Percentiles rank a stretch among this genome's conserved stretches.
These are phyloP conservation scores for Pammene aurita DNA, from an alignment of 2,888 invertebrate genomes.

Conservation along the genomic window DNA sequence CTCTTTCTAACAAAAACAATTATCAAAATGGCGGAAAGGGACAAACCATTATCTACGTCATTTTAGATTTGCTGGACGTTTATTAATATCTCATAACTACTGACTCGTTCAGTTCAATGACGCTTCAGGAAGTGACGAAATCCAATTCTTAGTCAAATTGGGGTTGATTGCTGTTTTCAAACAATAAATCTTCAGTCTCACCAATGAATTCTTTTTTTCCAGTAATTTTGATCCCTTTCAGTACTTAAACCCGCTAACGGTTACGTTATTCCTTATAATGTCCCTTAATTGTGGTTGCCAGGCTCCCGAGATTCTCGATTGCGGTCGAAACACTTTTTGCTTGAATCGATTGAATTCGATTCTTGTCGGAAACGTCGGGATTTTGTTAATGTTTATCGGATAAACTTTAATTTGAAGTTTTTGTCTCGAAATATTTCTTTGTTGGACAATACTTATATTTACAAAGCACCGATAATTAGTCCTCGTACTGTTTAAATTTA, in stretches of 20 bases:
- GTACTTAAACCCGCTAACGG: slow-evolving; percentile 18
- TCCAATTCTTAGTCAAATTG: background rate
- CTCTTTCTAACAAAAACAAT: no score
- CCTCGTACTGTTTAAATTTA: no score
- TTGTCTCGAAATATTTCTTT: background rate
- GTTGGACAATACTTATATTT: background rate
- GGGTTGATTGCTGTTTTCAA: background rate
- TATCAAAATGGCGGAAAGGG: no score
- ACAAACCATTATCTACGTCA: no score
- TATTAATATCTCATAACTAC: background rate
- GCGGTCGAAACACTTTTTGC: slow-evolving; percentile 56
- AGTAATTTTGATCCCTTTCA: slow-evolving; percentile 22
- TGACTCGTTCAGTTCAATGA: background rate
- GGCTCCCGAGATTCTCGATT: slow-evolving; percentile 42
- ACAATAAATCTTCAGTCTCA: slow-evolving; percentile 9
- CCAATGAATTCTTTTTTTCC: slow-evolving; percentile 11
- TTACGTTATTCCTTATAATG: slow-evolving; percentile 33
- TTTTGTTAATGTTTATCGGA: slow-evolving; percentile 46
- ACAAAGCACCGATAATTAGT: no score
- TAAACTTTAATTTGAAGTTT: slow-evolving; percentile 31
- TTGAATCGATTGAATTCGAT: slow-evolving; percentile 56
- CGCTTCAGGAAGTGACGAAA: background rate
- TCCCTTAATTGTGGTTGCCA: slow-evolving; percentile 41
- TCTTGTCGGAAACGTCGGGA: slow-evolving; percentile 52
- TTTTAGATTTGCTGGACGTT: no score